A percentile compares a stretch with the other conserved stretches of the same genome.
These are phyloP conservation scores for Halesus radiatus DNA, from an alignment of 1,140 invertebrate genomes.

Conservation along the genomic window DNA sequence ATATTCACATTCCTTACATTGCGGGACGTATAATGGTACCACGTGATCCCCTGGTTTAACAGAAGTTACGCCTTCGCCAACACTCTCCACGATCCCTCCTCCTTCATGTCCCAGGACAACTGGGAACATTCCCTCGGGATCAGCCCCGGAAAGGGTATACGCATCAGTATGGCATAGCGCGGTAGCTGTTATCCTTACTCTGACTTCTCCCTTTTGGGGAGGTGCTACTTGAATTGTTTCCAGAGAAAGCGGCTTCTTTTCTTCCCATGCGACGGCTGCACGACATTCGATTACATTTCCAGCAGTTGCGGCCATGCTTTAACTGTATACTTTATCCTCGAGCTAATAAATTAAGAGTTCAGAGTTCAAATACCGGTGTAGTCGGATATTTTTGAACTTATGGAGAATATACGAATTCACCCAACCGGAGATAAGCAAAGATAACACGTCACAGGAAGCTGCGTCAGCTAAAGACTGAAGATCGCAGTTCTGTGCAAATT, in stretches of 20 bases:
- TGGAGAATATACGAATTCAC: too few species aligned
- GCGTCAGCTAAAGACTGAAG: too few species aligned
- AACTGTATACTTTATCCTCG: background rate
- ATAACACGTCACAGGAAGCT: too few species aligned
- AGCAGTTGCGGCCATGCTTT: slow-evolving; percentile 29
- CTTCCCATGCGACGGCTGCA: slow-evolving; percentile 93
- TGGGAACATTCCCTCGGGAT: slow-evolving; percentile 96
- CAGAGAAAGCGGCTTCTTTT: slow-evolving; percentile 87
- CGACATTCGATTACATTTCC: slow-evolving; percentile 81
- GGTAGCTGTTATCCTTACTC: slow-evolving; percentile 85
- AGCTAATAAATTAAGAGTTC: background rate
- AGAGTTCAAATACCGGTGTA: too few species aligned
- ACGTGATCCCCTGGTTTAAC: slow-evolving; percentile 95
- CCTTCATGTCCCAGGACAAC: slow-evolving; percentile 95
- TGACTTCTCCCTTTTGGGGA: slow-evolving; percentile 90
- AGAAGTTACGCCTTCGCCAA: slow-evolving; percentile 92
- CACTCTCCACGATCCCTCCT: slow-evolving; percentile 94
- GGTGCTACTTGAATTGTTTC: slow-evolving; percentile 96
- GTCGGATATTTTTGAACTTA: too few species aligned
- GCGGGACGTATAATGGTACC: slow-evolving; percentile 95
- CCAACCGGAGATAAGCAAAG: too few species aligned
- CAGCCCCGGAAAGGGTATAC: slow-evolving; percentile 92
- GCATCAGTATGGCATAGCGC: slow-evolving; percentile 99
- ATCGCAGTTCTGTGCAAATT: too few species aligned
- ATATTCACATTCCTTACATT: slow-evolving; percentile 97